phyloP scores from a whole-genome alignment of 1,140 invertebrate genomes.

The Elysia chlorotica region DNA sequence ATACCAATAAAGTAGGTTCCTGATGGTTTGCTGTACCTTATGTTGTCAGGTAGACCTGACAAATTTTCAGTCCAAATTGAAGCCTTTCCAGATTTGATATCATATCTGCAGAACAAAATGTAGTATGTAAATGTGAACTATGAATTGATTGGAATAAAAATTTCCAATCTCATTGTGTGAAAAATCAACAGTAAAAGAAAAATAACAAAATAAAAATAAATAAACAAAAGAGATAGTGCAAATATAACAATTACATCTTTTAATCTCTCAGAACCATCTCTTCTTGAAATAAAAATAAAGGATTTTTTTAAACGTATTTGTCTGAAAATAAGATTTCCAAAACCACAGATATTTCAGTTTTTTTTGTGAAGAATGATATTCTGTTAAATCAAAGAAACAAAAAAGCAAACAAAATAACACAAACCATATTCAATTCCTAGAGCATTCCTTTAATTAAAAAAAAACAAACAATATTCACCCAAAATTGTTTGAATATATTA shows the following conservation, averaged over 20 bases:
- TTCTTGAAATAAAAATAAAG: no score
- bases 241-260: not conserved
- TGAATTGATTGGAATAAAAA: not conserved
- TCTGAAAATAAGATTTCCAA: no score
- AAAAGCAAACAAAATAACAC: no score
- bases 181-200: not conserved
- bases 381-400: no score
- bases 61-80: slow-evolving; percentile 40
- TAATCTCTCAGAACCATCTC: no score
- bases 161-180: not conserved
- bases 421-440: no score
- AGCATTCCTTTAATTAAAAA: no score
- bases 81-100: slow-evolving; percentile 31
- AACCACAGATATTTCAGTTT: no score
- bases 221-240: not conserved
- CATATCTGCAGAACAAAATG: slow-evolving; percentile 27
- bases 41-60: slow-evolving; percentile 69
- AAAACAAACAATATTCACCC: no score
- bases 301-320: no score
- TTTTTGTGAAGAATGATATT: no score
- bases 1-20: slow-evolving; percentile 74
- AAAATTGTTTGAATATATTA: no score
- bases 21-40: slow-evolving; percentile 69
- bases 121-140: not conserved
- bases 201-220: not conserved